These are phyloP conservation scores for Drosophila neocordata DNA, from an alignment of 1,140 invertebrate genomes.

Conservation along the genomic window DNA sequence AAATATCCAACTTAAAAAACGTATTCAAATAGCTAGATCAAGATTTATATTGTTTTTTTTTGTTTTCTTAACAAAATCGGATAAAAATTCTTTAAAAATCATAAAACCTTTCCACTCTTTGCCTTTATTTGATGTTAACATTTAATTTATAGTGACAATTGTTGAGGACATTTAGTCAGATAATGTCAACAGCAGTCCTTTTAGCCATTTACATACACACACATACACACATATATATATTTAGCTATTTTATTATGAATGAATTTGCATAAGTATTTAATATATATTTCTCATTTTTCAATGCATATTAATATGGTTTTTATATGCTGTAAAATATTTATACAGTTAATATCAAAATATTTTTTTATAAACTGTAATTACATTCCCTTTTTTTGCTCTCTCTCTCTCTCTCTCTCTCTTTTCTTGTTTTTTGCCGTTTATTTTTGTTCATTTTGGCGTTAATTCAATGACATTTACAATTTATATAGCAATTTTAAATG, in stretches of 20 bases:
- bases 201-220: not conserved
- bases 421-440: not conserved
- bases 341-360: conserved; percentile 8
- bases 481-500: not conserved
- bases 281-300: conserved; percentile 5
- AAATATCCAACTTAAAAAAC: too few relatives aligned
- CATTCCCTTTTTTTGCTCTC: not conserved
- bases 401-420: too few relatives aligned
- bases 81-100: too few relatives aligned
- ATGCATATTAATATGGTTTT: conserved; percentile 6
- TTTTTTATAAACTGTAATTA: conserved; percentile 6
- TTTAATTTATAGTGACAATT: not conserved
- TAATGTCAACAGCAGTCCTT: not conserved
- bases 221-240: too few relatives aligned
- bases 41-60: too few relatives aligned
- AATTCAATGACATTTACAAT: not conserved
- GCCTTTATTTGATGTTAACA: not conserved
- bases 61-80: too few relatives aligned
- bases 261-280: conserved; percentile 7
- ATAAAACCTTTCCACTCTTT: not conserved
- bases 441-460: conserved; percentile 5
- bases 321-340: not conserved
- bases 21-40: too few relatives aligned
- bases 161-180: not conserved
- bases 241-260: conserved; percentile 5